A percentile compares a stretch with the other conserved stretches of the same genome.
These are phyloP conservation scores for Crotalus tigris DNA, from an alignment of 2,113 vertebrate species.

Conservation along the genomic window DNA sequence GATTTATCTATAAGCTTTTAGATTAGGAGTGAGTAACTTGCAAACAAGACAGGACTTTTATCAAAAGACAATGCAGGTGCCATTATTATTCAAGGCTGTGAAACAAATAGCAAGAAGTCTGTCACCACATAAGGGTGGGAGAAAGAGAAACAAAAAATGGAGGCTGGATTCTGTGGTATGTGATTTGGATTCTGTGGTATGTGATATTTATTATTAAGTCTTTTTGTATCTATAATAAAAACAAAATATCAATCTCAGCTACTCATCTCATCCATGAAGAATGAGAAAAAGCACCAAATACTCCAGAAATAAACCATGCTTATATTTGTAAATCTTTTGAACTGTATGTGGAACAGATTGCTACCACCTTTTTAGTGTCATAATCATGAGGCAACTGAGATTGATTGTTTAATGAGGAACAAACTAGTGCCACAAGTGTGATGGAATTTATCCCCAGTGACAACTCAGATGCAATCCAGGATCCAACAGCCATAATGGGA, in stretches of 20 bases:
- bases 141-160: not conserved
- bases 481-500: not conserved
- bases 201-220: not conserved
- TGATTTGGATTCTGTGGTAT: not conserved
- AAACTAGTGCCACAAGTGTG: not conserved
- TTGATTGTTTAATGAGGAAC: not conserved
- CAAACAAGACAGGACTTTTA: not conserved
- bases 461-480: not conserved
- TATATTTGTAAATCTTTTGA: not conserved
- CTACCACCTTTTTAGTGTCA: not conserved
- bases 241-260: not conserved
- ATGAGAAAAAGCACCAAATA: not conserved
- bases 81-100: not conserved
- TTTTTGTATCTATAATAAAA: not conserved
- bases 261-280: not conserved
- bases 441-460: not conserved
- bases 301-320: not conserved
- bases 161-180: not conserved
- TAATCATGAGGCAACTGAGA: not conserved
- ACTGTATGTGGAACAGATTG: not conserved
- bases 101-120: not conserved
- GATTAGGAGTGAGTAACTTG: not conserved
- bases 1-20: not conserved
- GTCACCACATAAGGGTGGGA: not conserved
- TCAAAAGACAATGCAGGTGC: not conserved